Conservation (phyloP, 2,113 vertebrate species). For the Coracopsis vasa region DNA sequence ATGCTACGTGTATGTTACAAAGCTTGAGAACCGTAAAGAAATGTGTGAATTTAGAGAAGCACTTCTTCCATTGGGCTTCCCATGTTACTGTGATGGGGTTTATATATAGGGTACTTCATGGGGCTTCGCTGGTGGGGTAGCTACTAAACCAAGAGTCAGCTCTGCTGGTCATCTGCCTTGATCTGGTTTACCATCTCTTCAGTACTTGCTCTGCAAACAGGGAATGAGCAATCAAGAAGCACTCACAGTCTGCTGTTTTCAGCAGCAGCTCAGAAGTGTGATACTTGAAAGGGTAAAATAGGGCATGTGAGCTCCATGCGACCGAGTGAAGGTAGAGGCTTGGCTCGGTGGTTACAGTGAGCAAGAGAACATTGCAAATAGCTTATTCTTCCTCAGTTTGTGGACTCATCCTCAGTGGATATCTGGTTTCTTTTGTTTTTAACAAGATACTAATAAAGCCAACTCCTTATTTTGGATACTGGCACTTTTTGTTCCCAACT, state of each 20-base stretch:
- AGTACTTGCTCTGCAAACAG: background rate
- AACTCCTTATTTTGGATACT: background rate
- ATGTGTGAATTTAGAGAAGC: background rate
- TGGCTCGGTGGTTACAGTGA: background rate
- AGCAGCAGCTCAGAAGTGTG: background rate
- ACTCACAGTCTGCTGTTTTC: background rate
- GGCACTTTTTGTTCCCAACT: background rate
- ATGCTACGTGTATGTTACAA: accelerated
- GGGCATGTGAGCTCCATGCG: background rate
- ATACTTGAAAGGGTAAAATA: background rate
- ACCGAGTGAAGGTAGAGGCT: accelerated
- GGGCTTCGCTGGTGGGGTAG: background rate
- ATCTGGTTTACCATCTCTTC: background rate
- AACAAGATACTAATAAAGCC: background rate
- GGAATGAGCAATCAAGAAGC: background rate
- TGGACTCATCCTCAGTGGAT: background rate
- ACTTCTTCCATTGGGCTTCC: background rate
- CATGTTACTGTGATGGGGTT: accelerated
- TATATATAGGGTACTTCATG: accelerated
- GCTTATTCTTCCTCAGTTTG: background rate
- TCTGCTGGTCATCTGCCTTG: background rate
- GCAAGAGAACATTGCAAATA: background rate
- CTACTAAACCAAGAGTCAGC: background rate
- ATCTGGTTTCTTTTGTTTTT: background rate
- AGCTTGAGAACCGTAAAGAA: background rate